Base-by-base conservation (phyloP, 2,797 vertebrate species). In the Lagodon rhomboides region DNA sequence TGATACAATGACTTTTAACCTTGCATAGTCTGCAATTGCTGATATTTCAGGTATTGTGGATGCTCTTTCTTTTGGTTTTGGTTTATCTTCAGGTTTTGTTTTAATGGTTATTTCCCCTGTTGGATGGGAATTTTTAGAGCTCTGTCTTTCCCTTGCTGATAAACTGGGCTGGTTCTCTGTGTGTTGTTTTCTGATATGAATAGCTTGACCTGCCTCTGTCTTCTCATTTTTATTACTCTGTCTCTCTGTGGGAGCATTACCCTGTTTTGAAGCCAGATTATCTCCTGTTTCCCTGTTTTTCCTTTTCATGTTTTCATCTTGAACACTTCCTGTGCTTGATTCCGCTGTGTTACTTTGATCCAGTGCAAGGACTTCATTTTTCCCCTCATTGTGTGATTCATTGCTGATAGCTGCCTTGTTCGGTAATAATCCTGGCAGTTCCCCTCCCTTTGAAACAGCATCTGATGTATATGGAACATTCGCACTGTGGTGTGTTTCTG, bases 21-120 rank as follows among this genome's bases (percentile, higher is more conserved):
- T 93, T 56, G 95, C 95, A 46, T 96, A 96, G 75, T 96, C 95
- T 67, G 95, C 94, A 64, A 95, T 34, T n/a, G 95, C 95, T 44
- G 94, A 95, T 86, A 95, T 95, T 41, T 95, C 94, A 20, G 94
- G 94, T 82, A 90, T 92, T 73, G 90, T 85, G 13, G 87, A 86
- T 46, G 70, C 64, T 23, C 79, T 92, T 51, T 89, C 84, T 69
- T 82, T 93, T 61, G 89, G 69, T 86, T 79, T 92, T 51, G 85
- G 53, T 85, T 89, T 92, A 55, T 87, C 70, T 64, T 91, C 89
- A 69, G 80, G 8, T 43, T 91, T 92, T 71, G 87, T 84, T 50
- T 60, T 67, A 13, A n/a, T 63, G 8, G 11, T 38, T 51, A 80
- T 82, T 62, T 88, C 79, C 18, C n/a, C 78, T 75, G 66, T 63